These are phyloP conservation scores for Halcyon badia DNA, from an alignment of 2,797 vertebrate genomes.

Conservation along the genomic window DNA sequence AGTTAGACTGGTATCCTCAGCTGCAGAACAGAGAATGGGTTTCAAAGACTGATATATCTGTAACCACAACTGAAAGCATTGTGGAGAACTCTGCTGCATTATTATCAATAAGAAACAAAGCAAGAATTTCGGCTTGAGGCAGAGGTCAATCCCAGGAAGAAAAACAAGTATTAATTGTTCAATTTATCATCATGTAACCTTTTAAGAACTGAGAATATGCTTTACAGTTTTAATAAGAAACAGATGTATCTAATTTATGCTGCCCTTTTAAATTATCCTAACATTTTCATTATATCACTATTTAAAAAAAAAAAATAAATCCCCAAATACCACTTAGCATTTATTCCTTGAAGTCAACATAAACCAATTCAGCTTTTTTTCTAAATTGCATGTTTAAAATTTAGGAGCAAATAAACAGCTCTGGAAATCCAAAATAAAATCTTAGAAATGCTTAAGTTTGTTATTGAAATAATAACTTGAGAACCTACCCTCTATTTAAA, in stretches of 20 bases:
- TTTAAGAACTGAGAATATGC: neutral
- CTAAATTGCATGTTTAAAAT: neutral
- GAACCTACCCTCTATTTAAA: conserved; percentile 83
- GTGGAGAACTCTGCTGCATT: neutral
- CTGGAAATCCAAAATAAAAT: neutral
- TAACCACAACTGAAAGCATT: neutral
- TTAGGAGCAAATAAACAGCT: neutral
- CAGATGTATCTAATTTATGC: neutral
- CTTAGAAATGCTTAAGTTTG: neutral
- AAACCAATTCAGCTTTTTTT: neutral
- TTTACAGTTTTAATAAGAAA: conserved; percentile 6
- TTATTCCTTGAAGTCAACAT: neutral
- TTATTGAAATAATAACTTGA: neutral
- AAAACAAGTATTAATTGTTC: neutral
- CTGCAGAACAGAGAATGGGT: neutral
- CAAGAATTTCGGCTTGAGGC: neutral
- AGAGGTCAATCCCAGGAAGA: neutral
- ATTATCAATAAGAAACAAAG: neutral
- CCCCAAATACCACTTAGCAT: neutral
- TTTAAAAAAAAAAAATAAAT: neutral
- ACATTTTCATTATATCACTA: neutral
- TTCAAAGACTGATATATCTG: neutral
- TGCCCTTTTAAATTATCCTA: conserved; percentile 19
- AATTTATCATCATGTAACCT: neutral
- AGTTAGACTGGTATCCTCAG: neutral